Conservation (phyloP, 2,113 vertebrate genomes). For the Podarcis raffonei region DNA sequence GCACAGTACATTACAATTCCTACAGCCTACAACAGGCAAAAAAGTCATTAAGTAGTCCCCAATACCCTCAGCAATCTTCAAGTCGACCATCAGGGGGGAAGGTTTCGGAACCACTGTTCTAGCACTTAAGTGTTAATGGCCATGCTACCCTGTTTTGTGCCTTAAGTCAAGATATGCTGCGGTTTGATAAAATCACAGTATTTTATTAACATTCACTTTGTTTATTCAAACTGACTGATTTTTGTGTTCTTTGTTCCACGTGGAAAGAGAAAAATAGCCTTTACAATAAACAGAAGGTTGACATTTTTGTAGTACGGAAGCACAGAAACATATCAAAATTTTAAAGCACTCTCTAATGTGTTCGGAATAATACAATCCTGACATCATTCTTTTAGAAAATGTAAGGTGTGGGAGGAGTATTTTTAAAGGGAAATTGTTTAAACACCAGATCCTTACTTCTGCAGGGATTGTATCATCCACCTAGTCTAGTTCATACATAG, state of each 20-base stretch:
- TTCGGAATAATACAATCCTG: background rate
- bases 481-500: slow-evolving; percentile 10
- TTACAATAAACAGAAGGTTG: background rate
- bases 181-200: background rate
- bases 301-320: slow-evolving; percentile 20
- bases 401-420: background rate
- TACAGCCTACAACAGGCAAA: no score
- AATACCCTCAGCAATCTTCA: no score
- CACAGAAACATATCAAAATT: background rate
- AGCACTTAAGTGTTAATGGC: background rate
- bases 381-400: slow-evolving; percentile 23
- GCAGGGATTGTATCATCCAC: background rate
- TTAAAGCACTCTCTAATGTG: background rate
- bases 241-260: background rate
- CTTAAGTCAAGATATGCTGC: background rate
- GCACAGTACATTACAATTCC: no score
- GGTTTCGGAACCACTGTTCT: no score
- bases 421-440: slow-evolving; percentile 1
- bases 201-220: background rate
- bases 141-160: background rate
- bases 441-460: background rate
- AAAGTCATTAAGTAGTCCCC: no score
- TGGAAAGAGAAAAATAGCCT: background rate
- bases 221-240: background rate
- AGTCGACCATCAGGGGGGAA: no score